Conservation (phyloP, 1,140 invertebrate species). For the Drosophila truncata region DNA sequence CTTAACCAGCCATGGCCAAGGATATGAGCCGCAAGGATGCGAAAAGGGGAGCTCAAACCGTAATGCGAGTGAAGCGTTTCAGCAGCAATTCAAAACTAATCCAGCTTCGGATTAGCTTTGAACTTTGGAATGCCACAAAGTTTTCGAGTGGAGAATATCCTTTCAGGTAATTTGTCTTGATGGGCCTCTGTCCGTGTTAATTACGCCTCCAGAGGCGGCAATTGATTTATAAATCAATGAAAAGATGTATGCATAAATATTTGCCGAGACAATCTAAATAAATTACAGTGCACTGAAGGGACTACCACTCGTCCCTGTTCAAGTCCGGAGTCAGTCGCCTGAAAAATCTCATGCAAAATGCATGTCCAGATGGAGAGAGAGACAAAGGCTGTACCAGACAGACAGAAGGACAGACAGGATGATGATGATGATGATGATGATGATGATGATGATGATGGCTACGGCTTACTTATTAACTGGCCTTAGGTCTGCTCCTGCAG, state of each 20-base stretch:
- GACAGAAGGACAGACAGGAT: slow-evolving; percentile 11
- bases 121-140: neutral
- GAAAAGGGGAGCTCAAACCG: neutral
- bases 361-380: slow-evolving; percentile 30
- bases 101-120: slow-evolving; percentile 36
- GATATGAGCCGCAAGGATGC: slow-evolving; percentile 18
- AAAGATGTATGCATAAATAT: slow-evolving; percentile 74
- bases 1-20: slow-evolving; percentile 48
- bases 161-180: slow-evolving; percentile 48
- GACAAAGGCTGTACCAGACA: slow-evolving; percentile 13
- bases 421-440: slow-evolving; percentile 1
- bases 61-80: slow-evolving; percentile 34
- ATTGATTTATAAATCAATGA: slow-evolving; percentile 81
- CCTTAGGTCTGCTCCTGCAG: slow-evolving; percentile 15
- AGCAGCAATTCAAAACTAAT: slow-evolving; percentile 44
- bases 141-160: slow-evolving; percentile 14
- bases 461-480: slow-evolving; percentile 54
- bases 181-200: slow-evolving; percentile 54
- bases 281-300: slow-evolving; percentile 63
- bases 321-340: slow-evolving; percentile 32
- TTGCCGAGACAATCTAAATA: slow-evolving; percentile 77
- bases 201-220: slow-evolving; percentile 41
- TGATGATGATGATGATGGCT: slow-evolving; percentile 13
- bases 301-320: neutral
- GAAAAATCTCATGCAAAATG: slow-evolving; percentile 74